phyloP scores from a whole-genome alignment of 2,797 vertebrate genomes.

The Meriones psammophilus region DNA sequence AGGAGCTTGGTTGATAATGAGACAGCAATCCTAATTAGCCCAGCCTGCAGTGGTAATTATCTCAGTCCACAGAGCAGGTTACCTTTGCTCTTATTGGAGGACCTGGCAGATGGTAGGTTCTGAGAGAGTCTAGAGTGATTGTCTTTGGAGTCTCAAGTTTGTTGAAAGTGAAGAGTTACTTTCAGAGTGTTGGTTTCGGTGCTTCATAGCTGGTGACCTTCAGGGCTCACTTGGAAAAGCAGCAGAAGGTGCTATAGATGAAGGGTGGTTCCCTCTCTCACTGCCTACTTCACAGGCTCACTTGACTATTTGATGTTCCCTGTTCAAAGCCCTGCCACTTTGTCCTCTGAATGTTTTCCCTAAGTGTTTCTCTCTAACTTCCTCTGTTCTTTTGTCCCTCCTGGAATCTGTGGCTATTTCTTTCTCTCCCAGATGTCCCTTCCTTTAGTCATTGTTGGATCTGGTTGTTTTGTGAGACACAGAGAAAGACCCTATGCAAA shows the following conservation, averaged over 20 bases:
- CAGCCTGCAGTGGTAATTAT: constrained; percentile 53
- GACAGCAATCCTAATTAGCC: constrained; percentile 59
- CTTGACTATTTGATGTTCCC: neutral
- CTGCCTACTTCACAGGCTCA: neutral
- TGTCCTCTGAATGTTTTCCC: neutral
- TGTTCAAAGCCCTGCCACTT: neutral
- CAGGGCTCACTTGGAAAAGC: neutral
- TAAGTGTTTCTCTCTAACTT: neutral
- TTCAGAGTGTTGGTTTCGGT: neutral
- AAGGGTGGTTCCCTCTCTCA: neutral
- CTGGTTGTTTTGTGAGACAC: neutral
- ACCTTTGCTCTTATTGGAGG: constrained; percentile 46
- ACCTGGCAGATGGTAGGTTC: constrained; percentile 51
- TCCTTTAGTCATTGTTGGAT: neutral
- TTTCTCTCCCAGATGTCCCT: neutral
- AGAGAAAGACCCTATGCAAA: neutral
- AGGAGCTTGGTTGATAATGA: constrained; percentile 25
- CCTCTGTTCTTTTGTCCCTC: neutral
- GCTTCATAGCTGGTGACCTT: neutral
- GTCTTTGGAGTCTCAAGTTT: constrained; percentile 41
- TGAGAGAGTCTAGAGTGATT: neutral
- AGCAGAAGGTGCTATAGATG: neutral
- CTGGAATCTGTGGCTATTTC: neutral
- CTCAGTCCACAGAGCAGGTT: neutral
- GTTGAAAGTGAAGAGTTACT: neutral